These are phyloP conservation scores for Zaprionus bogoriensis DNA, from an alignment of 2,888 invertebrate genomes.

Conservation along the genomic window DNA sequence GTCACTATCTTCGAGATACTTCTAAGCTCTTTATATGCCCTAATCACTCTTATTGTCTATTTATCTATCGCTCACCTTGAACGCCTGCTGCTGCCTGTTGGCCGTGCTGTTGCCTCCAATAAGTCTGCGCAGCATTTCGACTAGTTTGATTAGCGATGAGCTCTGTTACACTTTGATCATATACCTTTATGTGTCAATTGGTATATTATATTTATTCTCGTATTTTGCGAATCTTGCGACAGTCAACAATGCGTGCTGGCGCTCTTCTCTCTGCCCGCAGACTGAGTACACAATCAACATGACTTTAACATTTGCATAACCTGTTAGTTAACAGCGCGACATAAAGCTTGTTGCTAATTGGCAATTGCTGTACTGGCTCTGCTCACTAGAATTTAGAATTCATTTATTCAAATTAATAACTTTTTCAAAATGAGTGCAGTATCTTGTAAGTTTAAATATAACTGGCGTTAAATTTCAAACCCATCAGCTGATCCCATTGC, in stretches of 20 bases:
- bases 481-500: too few relatives aligned
- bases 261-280: neutral
- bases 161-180: neutral
- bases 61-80: slow-evolving; percentile 61
- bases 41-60: slow-evolving; percentile 2
- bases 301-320: neutral
- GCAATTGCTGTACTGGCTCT: neutral
- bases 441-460: too few relatives aligned
- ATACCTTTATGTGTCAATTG: neutral
- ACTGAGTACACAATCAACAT: slow-evolving; percentile 1
- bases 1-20: neutral
- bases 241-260: neutral
- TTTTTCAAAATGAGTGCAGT: too few relatives aligned
- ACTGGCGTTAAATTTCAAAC: too few relatives aligned
- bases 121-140: slow-evolving; percentile 55
- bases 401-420: too few relatives aligned
- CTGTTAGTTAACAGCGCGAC: neutral
- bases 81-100: slow-evolving; percentile 39
- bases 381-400: too few relatives aligned
- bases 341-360: neutral
- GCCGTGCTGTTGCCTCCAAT: slow-evolving; percentile 37
- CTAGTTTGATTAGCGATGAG: neutral
- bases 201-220: neutral
- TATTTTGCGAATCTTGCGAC: neutral
- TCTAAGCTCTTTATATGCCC: neutral